A percentile compares a stretch with the other conserved stretches of the same genome.
These are phyloP conservation scores for Ceriagrion tenellum DNA, from an alignment of 2,888 invertebrate genomes.

Conservation along the genomic window DNA sequence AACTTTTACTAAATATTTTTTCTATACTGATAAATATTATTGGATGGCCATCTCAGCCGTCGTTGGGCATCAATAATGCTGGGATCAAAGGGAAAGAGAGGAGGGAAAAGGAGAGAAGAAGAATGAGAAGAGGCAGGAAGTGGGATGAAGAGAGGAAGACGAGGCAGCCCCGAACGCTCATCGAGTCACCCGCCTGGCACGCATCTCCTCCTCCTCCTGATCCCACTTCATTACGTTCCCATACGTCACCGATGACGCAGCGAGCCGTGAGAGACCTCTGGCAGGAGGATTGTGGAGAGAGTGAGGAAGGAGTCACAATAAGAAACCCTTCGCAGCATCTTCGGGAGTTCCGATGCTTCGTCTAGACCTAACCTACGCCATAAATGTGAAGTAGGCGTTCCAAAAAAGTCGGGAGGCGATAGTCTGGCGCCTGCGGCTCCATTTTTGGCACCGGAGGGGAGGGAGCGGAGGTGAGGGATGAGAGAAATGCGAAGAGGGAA, in stretches of 20 bases:
- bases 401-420: neutral
- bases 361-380: neutral
- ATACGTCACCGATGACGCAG: conserved; percentile 3
- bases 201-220: neutral
- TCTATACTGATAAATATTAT: neutral
- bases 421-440: neutral
- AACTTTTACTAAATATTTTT: neutral
- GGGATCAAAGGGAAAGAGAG: neutral
- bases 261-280: neutral
- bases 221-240: neutral
- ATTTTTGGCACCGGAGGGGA: neutral
- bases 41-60: neutral
- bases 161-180: neutral
- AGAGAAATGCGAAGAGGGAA: neutral
- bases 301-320: neutral
- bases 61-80: neutral
- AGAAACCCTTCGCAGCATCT: neutral
- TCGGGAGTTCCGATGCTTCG: neutral
- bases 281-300: neutral
- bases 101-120: too few species aligned
- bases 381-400: neutral
- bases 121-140: neutral
- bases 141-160: neutral
- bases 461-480: neutral
- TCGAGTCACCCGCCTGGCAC: neutral